Evolutionary conservation across 2,113 vertebrate species (phyloP).

Genomic region (Solea solea): DNA sequence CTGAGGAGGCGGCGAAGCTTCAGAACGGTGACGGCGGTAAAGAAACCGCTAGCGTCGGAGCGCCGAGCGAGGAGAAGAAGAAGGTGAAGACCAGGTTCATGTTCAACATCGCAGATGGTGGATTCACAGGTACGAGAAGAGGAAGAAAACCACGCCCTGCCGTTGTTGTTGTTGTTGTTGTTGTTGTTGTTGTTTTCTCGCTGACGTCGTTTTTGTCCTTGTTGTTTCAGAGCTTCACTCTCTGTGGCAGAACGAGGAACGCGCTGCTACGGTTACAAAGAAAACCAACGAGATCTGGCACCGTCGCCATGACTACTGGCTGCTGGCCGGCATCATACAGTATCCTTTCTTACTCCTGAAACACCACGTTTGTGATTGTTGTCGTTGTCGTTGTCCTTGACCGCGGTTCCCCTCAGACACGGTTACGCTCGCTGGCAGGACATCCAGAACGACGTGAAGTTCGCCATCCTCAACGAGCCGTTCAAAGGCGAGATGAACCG

Average conservation of each 20-base stretch:
- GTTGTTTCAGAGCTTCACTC: constrained; percentile 90
- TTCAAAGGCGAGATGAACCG: constrained; percentile 98
- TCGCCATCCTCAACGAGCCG: constrained; percentile 97
- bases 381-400: constrained; percentile 70
- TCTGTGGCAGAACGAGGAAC: constrained; percentile 97
- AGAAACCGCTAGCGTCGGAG: constrained; percentile 61
- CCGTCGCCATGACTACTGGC: constrained; percentile 97
- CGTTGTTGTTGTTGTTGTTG: no score
- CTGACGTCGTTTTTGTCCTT: background rate
- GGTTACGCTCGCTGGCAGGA: constrained; percentile 99
- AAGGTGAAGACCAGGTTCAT: constrained; percentile 92
- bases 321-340: constrained; percentile 98
- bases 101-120: constrained; percentile 99
- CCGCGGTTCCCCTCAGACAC: constrained; percentile 84
- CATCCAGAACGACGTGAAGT: constrained; percentile 96
- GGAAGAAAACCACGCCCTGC: background rate
- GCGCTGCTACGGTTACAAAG: constrained; percentile 96
- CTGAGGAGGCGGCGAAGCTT: constrained; percentile 86
- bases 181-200: background rate
- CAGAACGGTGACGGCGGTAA: constrained; percentile 93
- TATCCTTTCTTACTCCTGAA: constrained; percentile 85
- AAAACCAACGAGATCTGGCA: constrained; percentile 99
- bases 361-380: background rate
- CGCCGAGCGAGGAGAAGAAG: constrained; percentile 85
- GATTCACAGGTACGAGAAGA: constrained; percentile 89